These are phyloP conservation scores for Sphenodon punctatus DNA, from an alignment of 2,797 vertebrate genomes.

Conservation along the genomic window DNA sequence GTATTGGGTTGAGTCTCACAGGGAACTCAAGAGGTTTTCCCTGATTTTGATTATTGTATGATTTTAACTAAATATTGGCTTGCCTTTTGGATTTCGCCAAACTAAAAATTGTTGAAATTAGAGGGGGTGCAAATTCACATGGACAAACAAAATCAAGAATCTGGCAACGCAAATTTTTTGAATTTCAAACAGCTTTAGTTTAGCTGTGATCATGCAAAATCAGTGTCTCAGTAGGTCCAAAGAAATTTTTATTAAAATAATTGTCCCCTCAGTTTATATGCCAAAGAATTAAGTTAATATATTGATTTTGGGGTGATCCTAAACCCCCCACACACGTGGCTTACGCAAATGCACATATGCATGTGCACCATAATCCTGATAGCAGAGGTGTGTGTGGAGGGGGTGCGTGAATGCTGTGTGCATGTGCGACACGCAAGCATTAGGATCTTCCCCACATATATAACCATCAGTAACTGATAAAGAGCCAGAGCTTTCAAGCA, in stretches of 20 bases:
- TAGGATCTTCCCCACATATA: too few species aligned
- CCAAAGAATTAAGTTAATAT: background rate
- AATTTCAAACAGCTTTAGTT: background rate
- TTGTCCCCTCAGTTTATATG: background rate
- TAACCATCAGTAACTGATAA: too few species aligned
- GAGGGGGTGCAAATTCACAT: slow-evolving; percentile 46
- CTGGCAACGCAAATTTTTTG: background rate
- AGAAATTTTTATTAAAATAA: background rate
- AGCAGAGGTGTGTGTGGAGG: too few species aligned
- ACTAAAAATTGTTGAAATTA: background rate
- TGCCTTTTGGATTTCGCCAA: background rate
- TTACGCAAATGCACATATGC: too few species aligned
- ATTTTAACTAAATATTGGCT: background rate
- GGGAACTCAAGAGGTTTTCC: background rate
- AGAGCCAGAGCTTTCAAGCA: background rate
- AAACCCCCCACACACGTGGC: too few species aligned
- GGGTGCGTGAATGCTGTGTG: too few species aligned
- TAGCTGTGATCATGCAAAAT: slow-evolving; percentile 63
- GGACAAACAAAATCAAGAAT: background rate
- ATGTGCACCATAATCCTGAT: too few species aligned
- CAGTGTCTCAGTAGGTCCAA: slow-evolving; percentile 43
- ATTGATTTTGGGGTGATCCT: too few species aligned
- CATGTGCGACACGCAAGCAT: too few species aligned
- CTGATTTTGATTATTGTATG: background rate
- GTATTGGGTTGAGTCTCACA: background rate